Percentiles rank a stretch among this genome's conserved stretches.
These are phyloP conservation scores for Mactromeris polynyma DNA, from an alignment of 2,888 invertebrate species.

Conservation along the genomic window DNA sequence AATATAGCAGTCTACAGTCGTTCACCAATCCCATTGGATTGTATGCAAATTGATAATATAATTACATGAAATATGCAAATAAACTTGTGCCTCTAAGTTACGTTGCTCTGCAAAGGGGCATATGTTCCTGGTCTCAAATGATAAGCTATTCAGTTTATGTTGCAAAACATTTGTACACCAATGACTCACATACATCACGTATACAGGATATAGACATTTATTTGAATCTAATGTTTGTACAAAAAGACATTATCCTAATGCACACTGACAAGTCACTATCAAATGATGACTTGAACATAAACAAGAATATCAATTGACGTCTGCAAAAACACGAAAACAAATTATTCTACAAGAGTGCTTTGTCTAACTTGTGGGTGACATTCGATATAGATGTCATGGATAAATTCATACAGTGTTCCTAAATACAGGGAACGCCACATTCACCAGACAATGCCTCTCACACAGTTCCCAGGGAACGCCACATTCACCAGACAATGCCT, in stretches of 20 bases:
- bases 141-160: no score
- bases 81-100: background rate
- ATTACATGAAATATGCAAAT: background rate
- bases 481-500: no score
- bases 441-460: no score
- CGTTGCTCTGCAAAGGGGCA: no score
- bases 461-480: no score
- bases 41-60: background rate
- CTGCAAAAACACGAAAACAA: background rate
- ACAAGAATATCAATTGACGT: background rate
- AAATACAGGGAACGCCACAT: no score
- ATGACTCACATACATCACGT: background rate
- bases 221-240: background rate
- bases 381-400: no score
- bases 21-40: background rate
- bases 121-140: background rate
- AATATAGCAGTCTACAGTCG: no score
- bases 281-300: background rate
- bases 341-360: no score
- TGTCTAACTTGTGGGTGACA: no score
- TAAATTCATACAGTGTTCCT: no score
- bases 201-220: background rate
- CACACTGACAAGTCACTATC: background rate
- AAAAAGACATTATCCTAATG: background rate
- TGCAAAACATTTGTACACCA: background rate